Evolutionary conservation across 2,888 invertebrate species (phyloP), one percentile per base, ranked within the genome.

Genomic region (Netelia melanura): DNA sequence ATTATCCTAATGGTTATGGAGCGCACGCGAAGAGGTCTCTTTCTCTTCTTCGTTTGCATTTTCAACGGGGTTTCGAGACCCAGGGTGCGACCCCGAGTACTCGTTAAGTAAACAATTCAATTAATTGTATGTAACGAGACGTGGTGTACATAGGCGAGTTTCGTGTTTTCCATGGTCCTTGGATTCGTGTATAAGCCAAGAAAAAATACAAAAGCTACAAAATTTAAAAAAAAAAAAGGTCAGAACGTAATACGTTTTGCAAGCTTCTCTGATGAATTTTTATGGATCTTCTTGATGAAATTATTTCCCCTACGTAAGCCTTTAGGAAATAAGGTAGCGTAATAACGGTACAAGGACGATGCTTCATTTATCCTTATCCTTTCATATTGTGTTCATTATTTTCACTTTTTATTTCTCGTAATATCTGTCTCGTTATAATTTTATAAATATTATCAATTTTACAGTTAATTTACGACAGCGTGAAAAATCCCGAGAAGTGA

Each of bases 91-190:
- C 71, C 85, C 10, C 82, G 78, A 65, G 76, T 75, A 78, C 85
- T 86, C 87, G 86, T 89, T 87, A 88, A 87, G 89, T 88, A 89
- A 89, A 89, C 89, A 89, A 89, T 89, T 89, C 88, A 89, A 89
- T 89, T 89, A 89, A 89, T 87, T 83, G 86, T 85, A 88, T 83
- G 86, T 85, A 88, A 88, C 87, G 87, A 87, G 67, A 80, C 67
- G 54, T 52, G 65, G 75, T 80, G 58, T 64, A 71, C 44, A 25
- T 17, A 58, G 56, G 48, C 65, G 68, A 43, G 65, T 67, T 23
- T 21, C 30, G 23, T 71, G 21, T 56, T 61, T 38, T 44, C 68
- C 48, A 14, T 14, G 10, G 14, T 48, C 11, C 14, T 14, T 3
- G 14, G 14, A 14, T 48, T 48, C 48, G 48, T 48, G 38, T 6